phyloP scores from a whole-genome alignment of 2,797 vertebrate species.

The Rhabdomys pumilio region DNA sequence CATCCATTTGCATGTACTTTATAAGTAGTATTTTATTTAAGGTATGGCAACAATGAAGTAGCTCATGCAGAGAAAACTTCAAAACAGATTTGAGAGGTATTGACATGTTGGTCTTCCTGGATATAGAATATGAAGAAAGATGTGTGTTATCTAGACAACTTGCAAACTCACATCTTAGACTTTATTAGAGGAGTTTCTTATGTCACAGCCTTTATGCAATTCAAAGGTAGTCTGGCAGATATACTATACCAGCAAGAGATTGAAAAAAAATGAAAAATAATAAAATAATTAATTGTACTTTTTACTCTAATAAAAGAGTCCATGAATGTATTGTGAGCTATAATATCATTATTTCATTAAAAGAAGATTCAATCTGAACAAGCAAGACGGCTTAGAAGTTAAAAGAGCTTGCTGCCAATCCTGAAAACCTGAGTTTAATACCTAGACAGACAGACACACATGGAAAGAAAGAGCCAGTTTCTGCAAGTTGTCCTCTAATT shows the following conservation, averaged over 20 bases:
- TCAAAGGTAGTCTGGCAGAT: conserved; percentile 14
- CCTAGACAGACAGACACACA: not conserved
- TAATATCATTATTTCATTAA: not conserved
- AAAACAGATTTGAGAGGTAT: not conserved
- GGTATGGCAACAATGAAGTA: rapidly evolving
- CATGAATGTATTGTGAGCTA: not conserved
- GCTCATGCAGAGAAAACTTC: not conserved
- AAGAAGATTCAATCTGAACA: not conserved
- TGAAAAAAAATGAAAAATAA: conserved; percentile 12
- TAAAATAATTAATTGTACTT: not conserved
- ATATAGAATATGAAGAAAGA: not conserved
- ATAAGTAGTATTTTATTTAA: not conserved
- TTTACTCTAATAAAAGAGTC: not conserved
- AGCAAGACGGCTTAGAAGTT: not conserved
- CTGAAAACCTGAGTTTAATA: not conserved
- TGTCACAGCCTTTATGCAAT: not conserved
- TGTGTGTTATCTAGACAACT: not conserved
- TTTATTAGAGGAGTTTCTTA: not conserved
- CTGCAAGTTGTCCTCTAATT: not conserved
- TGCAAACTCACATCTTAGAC: not conserved
- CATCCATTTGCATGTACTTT: not conserved
- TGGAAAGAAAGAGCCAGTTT: not conserved
- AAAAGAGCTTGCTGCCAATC: not conserved
- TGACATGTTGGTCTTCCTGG: not conserved
- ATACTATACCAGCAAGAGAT: not conserved